Conservation (phyloP, 2,888 invertebrate genomes). For the Phortica magna region DNA sequence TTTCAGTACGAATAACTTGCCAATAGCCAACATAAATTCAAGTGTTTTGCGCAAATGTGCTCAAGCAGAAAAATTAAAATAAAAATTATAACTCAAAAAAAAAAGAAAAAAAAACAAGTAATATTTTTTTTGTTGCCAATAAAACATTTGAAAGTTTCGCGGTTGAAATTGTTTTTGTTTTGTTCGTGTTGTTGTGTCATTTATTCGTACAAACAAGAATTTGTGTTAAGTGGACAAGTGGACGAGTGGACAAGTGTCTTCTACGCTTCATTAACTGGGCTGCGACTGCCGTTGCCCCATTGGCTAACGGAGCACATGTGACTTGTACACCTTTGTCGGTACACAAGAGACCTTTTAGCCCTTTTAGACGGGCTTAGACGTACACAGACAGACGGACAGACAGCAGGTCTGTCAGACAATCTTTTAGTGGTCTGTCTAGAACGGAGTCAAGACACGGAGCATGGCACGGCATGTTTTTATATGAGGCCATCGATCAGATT, state of each 20-base stretch:
- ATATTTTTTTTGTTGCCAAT: background rate
- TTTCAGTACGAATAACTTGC: background rate
- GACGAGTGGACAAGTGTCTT: slow-evolving; percentile 29
- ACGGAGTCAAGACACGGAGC: background rate
- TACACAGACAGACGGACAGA: slow-evolving; percentile 49
- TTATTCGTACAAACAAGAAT: slow-evolving; percentile 42
- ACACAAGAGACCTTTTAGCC: slow-evolving; percentile 11
- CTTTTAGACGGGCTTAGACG: slow-evolving; percentile 22
- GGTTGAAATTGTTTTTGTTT: background rate
- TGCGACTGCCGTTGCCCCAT: slow-evolving; percentile 28
- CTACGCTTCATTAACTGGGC: slow-evolving; percentile 14
- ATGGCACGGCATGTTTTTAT: slow-evolving; percentile 39
- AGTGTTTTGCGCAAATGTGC: slow-evolving; percentile 3
- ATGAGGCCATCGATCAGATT: slow-evolving; percentile 72
- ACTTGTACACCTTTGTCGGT: slow-evolving; percentile 7
- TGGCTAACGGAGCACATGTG: background rate
- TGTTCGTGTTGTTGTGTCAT: background rate
- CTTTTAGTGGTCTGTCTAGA: background rate
- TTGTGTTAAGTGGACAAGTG: slow-evolving; percentile 52
- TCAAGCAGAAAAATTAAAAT: background rate
- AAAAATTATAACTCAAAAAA: background rate
- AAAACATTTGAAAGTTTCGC: background rate
- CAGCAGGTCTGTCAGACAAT: slow-evolving; percentile 40
- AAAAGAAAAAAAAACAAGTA: background rate
- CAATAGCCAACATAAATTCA: background rate